phyloP scores from a whole-genome alignment of 2,113 vertebrate species.

The Aegotheles bennettii region DNA sequence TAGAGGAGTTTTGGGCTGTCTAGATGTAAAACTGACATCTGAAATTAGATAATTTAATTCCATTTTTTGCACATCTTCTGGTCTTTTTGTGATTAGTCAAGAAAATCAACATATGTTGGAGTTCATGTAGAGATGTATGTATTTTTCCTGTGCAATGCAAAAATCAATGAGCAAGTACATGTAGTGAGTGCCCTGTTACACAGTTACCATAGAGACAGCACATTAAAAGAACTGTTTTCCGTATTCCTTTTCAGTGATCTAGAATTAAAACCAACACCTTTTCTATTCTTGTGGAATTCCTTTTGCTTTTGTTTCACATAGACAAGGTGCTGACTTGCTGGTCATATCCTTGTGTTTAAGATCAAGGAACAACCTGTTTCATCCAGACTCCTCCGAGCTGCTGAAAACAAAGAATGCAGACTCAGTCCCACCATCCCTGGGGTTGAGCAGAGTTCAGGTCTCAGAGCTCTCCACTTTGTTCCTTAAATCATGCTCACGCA shows the following conservation, averaged over 20 bases:
- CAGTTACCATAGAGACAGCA: conserved; percentile 12
- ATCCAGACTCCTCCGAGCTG: neutral
- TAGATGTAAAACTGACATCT: neutral
- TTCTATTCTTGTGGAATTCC: neutral
- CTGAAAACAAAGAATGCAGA: neutral
- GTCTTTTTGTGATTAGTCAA: neutral
- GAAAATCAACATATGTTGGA: neutral
- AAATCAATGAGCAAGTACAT: neutral
- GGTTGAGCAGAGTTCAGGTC: neutral
- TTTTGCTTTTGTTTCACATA: neutral
- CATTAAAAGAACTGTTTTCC: neutral
- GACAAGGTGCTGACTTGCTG: neutral
- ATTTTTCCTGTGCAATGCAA: neutral
- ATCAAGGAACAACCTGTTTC: accelerated
- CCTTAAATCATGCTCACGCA: neutral
- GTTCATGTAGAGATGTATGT: accelerated
- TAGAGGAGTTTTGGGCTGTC: accelerated
- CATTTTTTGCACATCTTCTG: neutral
- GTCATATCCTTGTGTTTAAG: neutral
- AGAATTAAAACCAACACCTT: neutral
- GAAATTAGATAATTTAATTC: neutral
- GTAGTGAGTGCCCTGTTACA: neutral
- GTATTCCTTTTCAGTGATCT: neutral
- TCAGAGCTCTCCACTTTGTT: neutral
- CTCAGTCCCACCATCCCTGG: neutral